Base-by-base conservation (phyloP, 2,113 vertebrate species). In the Scartelaos histophorus region DNA sequence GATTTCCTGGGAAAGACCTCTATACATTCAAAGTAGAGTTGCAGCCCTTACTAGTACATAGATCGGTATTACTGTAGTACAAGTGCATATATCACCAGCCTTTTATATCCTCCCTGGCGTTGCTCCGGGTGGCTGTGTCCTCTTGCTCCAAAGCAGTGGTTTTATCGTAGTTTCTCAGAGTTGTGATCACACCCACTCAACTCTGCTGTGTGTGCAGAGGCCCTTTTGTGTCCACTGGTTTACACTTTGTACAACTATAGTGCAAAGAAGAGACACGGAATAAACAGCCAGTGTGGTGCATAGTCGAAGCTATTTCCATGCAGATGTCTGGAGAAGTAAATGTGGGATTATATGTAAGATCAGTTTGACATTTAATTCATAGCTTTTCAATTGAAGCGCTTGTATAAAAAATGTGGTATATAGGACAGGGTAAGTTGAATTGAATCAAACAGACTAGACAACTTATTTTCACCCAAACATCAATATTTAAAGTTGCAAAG, bases 331-430 rank as follows among this genome's bases (percentile, higher is more conserved):
- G 57, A 72, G 35, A 38, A 22, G 19, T 43, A 43, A 67, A n/a
- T 70, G 62, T 10, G 2, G 13, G 65, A 47, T 74, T 67, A 70
- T 74, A 17, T 78, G 78, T 70, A 79, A 85, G 17, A 29, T 66
- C 47, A 16, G 47, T 54, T 82, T 82, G 67, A 82, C 73, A 79
- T 81, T 75, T 64, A 66, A 49, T 25, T 74, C 11, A 67, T 76
- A 69, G 64, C 66, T 82, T 76, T 53, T 35, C 43, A 45, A 57
- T 74, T 3, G 0, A 70, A 53, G 46, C 64, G 29, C 45, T 76
- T 76, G 76, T 56, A 73, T 73, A 53, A 70, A 68, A 71, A 67
- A 82, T 67, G 75, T 38, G 9, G 7, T 25, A 24, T 54, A 16
- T 17, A 54, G 19, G 4, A 9, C 19, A 38, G 35, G 9, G 35